Conservation (phyloP, 2,113 vertebrate species). For the Pithys albifrons region DNA sequence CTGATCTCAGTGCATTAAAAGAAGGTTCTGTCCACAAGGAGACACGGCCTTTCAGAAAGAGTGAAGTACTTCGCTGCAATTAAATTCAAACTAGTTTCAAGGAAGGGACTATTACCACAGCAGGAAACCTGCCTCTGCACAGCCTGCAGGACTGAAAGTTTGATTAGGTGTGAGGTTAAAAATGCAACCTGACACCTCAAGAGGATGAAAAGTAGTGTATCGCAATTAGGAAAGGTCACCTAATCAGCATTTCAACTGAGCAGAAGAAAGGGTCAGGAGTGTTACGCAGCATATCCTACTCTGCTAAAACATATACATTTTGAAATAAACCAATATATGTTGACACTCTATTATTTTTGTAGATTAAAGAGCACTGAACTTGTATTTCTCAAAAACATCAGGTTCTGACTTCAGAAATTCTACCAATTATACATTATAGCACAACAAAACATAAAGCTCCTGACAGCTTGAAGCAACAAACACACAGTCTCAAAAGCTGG, state of each 20-base stretch:
- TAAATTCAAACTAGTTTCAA: background rate
- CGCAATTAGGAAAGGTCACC: background rate
- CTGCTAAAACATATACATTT: background rate
- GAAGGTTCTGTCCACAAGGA: background rate
- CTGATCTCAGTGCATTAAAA: background rate
- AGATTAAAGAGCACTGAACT: background rate
- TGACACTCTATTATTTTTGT: background rate
- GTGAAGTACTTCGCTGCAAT: background rate
- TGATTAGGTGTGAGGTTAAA: constrained; percentile 29
- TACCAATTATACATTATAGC: background rate
- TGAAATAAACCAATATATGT: background rate
- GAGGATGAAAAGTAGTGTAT: background rate
- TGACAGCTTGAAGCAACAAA: background rate
- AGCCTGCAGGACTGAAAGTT: background rate
- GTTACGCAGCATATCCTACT: background rate
- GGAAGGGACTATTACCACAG: background rate
- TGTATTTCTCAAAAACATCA: background rate
- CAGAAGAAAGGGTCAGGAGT: background rate
- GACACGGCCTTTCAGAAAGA: background rate
- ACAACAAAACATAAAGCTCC: background rate
- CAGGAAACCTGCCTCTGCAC: background rate
- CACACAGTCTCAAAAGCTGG: background rate
- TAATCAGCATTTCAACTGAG: background rate
- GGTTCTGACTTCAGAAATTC: background rate
- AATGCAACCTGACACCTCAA: background rate